Base-by-base conservation (phyloP, 2,113 vertebrate species). In the Stegostoma tigrinum region DNA sequence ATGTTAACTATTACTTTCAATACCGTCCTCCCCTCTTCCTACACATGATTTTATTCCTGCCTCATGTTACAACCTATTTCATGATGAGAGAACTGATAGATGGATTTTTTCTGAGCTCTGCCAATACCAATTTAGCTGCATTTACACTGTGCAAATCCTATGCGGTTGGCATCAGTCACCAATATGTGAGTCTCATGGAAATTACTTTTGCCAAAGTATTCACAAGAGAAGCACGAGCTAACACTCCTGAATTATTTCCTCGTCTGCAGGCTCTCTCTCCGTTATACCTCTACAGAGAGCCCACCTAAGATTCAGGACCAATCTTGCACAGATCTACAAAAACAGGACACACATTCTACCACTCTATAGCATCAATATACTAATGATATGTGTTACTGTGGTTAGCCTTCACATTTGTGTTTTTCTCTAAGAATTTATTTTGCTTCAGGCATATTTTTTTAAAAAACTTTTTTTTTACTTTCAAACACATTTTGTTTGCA, bases 381-480 rank as follows among this genome's bases (percentile, higher is more conserved):
- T 52, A 95, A 34, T 72, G 94, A 48, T 14, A 68, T 70, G 67
- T 68, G 42, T 67, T 30, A 55, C 17, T 68, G 67, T 72, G 67
- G 38, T 24, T 72, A 48, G 24, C 68, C 64, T 68, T 95, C 67
- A 21, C 14, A 14, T 67, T 72, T 52, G 24, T 10, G 5, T 10
- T 42, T 72, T 38, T 72, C n/a, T 93, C n/a, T 52, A 5, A 72
- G 67, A 72, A 95, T 72, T 52, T 72, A 95, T 72, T 95, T 72
- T 95, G 67, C 27, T 66, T 95, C 68, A 95, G 68, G 68, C 68
- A 75, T 5, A 19, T 95, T 48, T 95, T 95, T 48, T 95, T 72
- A 27, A 2, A 30, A 5, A 30, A 61, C 55, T 61, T 61, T 61
- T 61, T 61, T 95, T 95, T 48, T 95, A 75, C 34, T 72, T 75